Evolutionary conservation across 1,140 invertebrate species (phyloP).

Genomic region (Leptopilina boulardi): DNA sequence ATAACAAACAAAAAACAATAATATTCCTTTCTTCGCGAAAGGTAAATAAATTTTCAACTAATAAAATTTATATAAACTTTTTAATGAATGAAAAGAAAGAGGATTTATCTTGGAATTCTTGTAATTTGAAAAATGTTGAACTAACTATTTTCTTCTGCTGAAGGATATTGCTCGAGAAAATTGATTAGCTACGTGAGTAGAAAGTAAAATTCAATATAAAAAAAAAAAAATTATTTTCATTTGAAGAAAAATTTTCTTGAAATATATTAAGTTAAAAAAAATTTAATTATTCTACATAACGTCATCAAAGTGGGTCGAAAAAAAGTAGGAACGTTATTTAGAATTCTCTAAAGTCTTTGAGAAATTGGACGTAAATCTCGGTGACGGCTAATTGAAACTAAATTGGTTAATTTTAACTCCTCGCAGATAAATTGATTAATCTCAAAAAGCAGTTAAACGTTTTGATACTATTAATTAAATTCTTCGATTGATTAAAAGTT

Average conservation of each 20-base stretch:
- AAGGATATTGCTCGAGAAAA: not conserved
- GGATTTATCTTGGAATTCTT: not conserved
- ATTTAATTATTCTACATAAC: not conserved
- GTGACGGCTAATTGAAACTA: conserved; percentile 14
- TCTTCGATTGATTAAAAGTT: not conserved
- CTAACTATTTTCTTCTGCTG: not conserved
- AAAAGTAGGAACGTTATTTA: not conserved
- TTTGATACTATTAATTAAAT: not conserved
- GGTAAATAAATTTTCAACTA: too few relatives aligned
- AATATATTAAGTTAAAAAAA: not conserved
- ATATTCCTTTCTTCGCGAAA: too few relatives aligned
- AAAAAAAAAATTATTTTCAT: not conserved
- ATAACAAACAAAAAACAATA: too few relatives aligned
- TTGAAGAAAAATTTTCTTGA: not conserved
- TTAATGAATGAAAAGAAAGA: not conserved
- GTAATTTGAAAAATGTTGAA: not conserved
- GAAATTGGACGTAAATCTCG: conserved; percentile 21
- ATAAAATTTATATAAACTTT: too few relatives aligned
- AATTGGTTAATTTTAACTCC: conserved; percentile 12
- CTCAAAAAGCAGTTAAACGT: not conserved
- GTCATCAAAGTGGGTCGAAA: not conserved
- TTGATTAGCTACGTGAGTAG: not conserved
- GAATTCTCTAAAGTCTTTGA: conserved; percentile 10
- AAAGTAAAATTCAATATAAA: conserved; percentile 1
- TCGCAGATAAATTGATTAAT: conserved; percentile 13